Base-by-base conservation (phyloP, 2,888 invertebrate genomes). In the Agrilus mali region DNA sequence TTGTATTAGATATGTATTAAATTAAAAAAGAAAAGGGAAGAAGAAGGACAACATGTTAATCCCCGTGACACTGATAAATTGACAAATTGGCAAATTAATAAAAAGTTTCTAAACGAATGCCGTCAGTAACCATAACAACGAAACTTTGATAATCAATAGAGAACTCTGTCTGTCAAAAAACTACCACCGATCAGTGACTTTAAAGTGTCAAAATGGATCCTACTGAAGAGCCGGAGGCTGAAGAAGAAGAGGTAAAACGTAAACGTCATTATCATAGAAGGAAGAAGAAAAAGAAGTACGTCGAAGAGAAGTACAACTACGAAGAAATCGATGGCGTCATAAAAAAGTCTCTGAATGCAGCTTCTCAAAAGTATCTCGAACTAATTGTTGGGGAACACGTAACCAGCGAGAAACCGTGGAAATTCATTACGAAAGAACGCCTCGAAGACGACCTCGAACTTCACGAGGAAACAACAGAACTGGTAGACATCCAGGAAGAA, bases 381-480 rank as follows among this genome's bases (percentile, higher is more conserved):
- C 70, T 80, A 51, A 71, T 77, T 2, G 73, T 84, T 35, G 86
- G 83, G 1, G 67, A 73, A 33, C 73, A 85, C 56, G 73, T 86
- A 0, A 82, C 77, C 1, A 74, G 78, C 14, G 85, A 86, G 59
- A 77, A 74, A 55, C 85, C 86, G 0, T 86, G 85, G 85, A 79
- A 78, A 47, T 70, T 68, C 46, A 66, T 85, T 0, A 67, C 66
- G 15, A 84, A 76, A 60, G 71, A 73, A 31, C 66, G 72, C 36
- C 65, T 86, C 2, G 67, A 75, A 40, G 80, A 84, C 53, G 69
- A 73, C 41, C 69, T 86, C 38, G 75, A 78, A 3, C 49, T 72
- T 0, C 70, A 75, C 36, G 73, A 72, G 13, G 74, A 69, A 45
- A 66, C 63, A 45, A 70, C 70, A 7, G 73, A 73, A 41, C 73